Conservation (phyloP, 2,888 invertebrate species). For the Atherix ibis region DNA sequence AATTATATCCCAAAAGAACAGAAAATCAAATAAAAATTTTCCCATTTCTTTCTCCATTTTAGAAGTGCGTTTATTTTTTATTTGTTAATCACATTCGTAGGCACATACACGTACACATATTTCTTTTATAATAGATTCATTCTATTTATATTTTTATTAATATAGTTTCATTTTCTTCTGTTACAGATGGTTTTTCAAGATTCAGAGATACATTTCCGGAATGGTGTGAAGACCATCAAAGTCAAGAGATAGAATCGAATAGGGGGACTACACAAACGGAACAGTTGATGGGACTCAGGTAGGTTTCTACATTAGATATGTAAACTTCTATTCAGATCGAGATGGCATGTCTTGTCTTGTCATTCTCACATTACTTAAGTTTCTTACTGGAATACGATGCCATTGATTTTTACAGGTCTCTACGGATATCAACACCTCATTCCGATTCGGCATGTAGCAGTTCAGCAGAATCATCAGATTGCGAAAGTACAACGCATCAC, state of each 20-base stretch:
- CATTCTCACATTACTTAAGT: no score
- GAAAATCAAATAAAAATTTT: no score
- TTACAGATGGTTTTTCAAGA: conserved; percentile 67
- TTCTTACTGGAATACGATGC: no score
- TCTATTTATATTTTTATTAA: neutral
- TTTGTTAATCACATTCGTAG: no score
- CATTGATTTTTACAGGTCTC: conserved; percentile 39
- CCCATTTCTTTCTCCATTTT: no score
- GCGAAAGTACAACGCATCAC: conserved; percentile 42
- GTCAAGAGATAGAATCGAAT: conserved; percentile 42
- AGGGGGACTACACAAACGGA: conserved; percentile 34
- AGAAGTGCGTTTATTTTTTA: no score
- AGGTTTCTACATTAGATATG: no score
- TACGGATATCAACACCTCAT: conserved; percentile 54
- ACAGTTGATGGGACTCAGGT: conserved; percentile 43
- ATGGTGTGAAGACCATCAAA: conserved; percentile 73
- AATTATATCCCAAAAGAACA: no score
- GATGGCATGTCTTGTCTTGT: no score
- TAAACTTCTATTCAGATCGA: no score
- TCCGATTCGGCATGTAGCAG: conserved; percentile 44
- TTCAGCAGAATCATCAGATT: conserved; percentile 55
- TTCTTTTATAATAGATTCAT: no score
- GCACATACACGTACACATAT: no score
- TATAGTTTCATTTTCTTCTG: conserved; percentile 10
- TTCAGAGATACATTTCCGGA: conserved; percentile 78